These are phyloP conservation scores for Turnix velox DNA, from an alignment of 2,113 vertebrate species.

Conservation along the genomic window DNA sequence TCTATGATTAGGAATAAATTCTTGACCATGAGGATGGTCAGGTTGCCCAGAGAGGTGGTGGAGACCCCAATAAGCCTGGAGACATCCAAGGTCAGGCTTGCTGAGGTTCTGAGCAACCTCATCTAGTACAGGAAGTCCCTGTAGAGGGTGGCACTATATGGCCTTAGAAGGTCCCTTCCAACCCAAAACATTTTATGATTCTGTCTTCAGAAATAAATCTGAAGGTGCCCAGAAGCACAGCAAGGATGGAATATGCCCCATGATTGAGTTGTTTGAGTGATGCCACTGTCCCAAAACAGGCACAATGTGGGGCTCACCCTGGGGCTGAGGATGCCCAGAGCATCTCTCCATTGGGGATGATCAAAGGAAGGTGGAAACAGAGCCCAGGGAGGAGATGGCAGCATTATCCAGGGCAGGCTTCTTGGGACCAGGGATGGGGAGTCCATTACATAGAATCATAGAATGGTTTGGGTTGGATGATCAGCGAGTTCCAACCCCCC, in stretches of 20 bases:
- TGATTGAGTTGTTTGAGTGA: rapidly evolving
- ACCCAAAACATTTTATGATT: no score
- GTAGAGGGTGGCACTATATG: no score
- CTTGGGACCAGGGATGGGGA: background rate
- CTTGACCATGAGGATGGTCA: no score
- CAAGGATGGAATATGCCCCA: rapidly evolving
- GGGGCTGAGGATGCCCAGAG: background rate
- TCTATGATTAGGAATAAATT: no score
- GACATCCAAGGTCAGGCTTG: no score
- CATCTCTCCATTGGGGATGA: background rate
- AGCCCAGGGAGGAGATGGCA: background rate
- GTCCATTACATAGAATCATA: rapidly evolving
- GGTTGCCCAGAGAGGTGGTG: no score
- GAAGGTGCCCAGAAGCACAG: rapidly evolving
- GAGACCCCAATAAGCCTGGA: no score
- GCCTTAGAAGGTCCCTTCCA: no score
- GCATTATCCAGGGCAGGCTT: background rate
- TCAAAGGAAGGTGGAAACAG: background rate
- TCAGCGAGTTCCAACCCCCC: no score
- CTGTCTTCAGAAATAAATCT: background rate
- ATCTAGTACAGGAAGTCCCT: no score
- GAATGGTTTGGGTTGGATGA: no score
- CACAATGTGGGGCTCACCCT: background rate
- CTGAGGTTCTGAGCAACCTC: no score
- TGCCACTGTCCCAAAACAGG: background rate